phyloP scores from a whole-genome alignment of 2,113 vertebrate species.

The Sphyrna mokarran region DNA sequence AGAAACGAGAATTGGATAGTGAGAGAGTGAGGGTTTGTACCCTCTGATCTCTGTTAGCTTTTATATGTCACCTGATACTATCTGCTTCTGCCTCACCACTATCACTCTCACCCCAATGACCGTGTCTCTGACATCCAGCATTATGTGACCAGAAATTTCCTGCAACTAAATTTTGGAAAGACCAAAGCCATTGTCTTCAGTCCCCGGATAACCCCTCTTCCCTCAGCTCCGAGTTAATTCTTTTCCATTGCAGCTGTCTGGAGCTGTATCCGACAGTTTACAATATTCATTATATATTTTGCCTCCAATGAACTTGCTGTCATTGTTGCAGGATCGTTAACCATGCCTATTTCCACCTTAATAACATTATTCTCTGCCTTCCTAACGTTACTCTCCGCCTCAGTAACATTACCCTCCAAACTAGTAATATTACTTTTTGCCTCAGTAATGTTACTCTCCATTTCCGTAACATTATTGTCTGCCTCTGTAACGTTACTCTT shows the following conservation, averaged over 20 bases:
- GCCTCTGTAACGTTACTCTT: not conserved
- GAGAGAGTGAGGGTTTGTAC: not conserved
- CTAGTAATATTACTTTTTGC: not conserved
- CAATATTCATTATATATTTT: not conserved
- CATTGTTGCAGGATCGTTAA: not conserved
- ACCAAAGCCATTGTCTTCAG: not conserved
- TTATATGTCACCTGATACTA: too few species aligned
- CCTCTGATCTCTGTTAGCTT: not conserved
- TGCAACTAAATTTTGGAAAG: not conserved
- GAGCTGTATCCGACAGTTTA: not conserved
- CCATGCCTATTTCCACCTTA: not conserved
- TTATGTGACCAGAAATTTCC: not conserved
- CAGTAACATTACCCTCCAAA: too few species aligned
- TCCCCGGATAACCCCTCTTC: not conserved
- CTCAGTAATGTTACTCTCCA: not conserved
- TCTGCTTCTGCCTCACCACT: not conserved
- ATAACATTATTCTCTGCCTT: too few species aligned
- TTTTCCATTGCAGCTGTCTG: not conserved
- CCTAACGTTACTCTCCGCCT: not conserved
- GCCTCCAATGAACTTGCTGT: not conserved
- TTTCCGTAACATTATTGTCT: not conserved
- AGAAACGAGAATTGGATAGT: not conserved
- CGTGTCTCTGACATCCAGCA: not conserved
- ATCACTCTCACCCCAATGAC: not conserved
- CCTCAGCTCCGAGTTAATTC: too few species aligned